These are phyloP conservation scores for Brachynemurus nebulosus DNA, from an alignment of 2,888 invertebrate species.

Conservation along the genomic window DNA sequence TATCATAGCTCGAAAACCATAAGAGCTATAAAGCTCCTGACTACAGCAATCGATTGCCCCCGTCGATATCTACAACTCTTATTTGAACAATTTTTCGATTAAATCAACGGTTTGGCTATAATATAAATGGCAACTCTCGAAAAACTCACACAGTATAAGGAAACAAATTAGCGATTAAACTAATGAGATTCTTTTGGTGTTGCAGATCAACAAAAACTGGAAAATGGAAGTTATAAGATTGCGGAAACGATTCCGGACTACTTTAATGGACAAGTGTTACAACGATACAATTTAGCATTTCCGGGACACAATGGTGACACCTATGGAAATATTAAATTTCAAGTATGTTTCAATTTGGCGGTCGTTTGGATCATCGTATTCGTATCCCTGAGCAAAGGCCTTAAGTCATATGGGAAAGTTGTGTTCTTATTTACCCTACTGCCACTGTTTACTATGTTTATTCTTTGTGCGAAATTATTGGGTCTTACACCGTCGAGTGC, in stretches of 20 bases:
- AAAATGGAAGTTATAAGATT: slow-evolving; percentile 37
- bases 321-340: slow-evolving; percentile 55
- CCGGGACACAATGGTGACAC: slow-evolving; percentile 23
- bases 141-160: no score
- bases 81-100: no score
- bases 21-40: no score
- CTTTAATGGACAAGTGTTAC: slow-evolving; percentile 71
- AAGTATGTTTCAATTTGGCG: slow-evolving; percentile 79
- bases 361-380: slow-evolving; percentile 86
- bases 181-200: slow-evolving; percentile 12
- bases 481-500: slow-evolving; percentile 55
- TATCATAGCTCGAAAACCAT: no score
- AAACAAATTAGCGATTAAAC: neutral
- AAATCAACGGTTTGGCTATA: no score
- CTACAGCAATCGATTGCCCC: no score
- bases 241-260: slow-evolving; percentile 74
- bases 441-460: slow-evolving; percentile 60
- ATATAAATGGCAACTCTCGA: no score
- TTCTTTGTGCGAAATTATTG: slow-evolving; percentile 59
- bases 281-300: slow-evolving; percentile 35
- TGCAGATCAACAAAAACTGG: slow-evolving; percentile 23
- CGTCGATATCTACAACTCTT: no score
- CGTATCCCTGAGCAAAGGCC: slow-evolving; percentile 73
- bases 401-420: slow-evolving; percentile 73
- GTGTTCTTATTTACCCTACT: slow-evolving; percentile 65